Conservation (phyloP, 2,113 vertebrate genomes). For the Casuarius casuarius region DNA sequence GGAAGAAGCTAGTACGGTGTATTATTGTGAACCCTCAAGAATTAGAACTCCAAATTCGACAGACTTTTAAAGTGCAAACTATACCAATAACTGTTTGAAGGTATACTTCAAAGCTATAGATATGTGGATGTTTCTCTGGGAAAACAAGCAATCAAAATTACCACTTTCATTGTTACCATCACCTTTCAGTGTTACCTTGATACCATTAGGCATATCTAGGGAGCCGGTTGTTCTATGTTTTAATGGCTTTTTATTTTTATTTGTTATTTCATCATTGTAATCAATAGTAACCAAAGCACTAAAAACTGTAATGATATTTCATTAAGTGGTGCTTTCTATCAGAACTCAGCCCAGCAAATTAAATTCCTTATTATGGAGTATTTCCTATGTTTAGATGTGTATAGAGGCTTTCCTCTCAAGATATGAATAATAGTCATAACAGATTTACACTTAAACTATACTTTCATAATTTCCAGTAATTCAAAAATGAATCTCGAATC, state of each 20-base stretch:
- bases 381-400: neutral
- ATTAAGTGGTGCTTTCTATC: neutral
- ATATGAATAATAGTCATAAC: neutral
- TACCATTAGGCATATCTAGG: neutral
- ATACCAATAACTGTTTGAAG: neutral
- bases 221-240: neutral
- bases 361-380: neutral
- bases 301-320: neutral
- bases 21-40: neutral
- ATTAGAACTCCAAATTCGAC: neutral
- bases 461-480: neutral
- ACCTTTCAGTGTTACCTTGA: neutral
- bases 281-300: neutral
- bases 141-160: neutral
- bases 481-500: neutral
- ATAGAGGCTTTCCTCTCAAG: neutral
- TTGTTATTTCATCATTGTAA: neutral
- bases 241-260: neutral
- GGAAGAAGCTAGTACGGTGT: neutral
- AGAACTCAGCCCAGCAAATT: neutral
- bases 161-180: neutral
- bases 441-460: neutral
- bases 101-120: neutral
- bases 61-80: neutral
- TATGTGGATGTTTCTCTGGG: neutral